phyloP scores from a whole-genome alignment of 2,888 invertebrate genomes.

The Tetrapedia diversipes region DNA sequence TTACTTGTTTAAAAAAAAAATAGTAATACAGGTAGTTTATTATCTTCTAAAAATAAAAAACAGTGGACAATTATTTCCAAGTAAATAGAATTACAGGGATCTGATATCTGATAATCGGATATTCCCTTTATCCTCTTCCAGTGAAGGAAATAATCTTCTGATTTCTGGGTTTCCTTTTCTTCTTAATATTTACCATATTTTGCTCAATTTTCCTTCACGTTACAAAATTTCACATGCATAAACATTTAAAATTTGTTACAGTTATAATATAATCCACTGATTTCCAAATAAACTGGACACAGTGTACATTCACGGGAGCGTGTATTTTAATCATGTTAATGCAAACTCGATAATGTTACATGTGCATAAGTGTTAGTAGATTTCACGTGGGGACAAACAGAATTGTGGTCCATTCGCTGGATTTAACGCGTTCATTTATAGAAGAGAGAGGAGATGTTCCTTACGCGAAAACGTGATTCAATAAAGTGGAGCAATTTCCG shows the following conservation, averaged over 20 bases:
- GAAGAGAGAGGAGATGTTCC: neutral
- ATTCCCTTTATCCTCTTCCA: constrained; percentile 17
- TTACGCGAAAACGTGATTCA: constrained; percentile 13
- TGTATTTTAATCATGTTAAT: too few relatives aligned
- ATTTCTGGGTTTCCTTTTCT: neutral
- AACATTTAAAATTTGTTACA: too few relatives aligned
- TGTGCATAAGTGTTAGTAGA: neutral
- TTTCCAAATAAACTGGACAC: too few relatives aligned
- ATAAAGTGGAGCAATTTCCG: constrained; percentile 21
- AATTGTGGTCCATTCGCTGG: neutral
- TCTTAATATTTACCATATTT: neutral
- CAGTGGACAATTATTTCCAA: neutral
- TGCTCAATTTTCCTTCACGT: too few relatives aligned
- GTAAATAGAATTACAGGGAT: neutral
- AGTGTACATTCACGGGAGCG: too few relatives aligned
- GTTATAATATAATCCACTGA: too few relatives aligned
- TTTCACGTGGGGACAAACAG: neutral
- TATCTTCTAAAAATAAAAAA: neutral
- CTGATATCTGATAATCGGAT: constrained; percentile 15
- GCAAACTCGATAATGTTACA: neutral
- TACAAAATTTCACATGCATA: too few relatives aligned
- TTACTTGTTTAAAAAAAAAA: neutral
- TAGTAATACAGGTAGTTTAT: too few relatives aligned
- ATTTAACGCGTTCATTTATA: neutral
- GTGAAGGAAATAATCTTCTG: neutral